Percentiles rank a stretch among this genome's conserved stretches.
Evolutionary conservation across 2,113 vertebrate species (phyloP).

Genomic region (Porphyrio hochstetteri): DNA sequence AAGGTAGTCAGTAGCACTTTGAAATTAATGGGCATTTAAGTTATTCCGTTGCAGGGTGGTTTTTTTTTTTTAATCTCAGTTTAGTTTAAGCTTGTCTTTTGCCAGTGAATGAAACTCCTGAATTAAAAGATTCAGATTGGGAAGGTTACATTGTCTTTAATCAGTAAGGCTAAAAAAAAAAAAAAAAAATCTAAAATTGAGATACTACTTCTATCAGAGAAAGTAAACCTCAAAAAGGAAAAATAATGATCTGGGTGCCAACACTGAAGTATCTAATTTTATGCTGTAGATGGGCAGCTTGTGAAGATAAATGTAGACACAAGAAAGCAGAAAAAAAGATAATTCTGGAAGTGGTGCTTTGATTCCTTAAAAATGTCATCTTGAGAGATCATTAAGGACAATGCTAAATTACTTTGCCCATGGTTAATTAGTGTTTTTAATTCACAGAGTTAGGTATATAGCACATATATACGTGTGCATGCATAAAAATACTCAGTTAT

Average conservation of each 20-base stretch:
- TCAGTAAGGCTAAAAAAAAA: neutral
- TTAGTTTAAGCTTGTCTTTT: neutral
- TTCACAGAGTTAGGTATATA: neutral
- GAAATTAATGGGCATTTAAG: neutral
- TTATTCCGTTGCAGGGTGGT: neutral
- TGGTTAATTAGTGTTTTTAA: neutral
- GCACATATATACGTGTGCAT: accelerated
- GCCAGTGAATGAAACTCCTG: neutral
- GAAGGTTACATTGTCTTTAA: neutral
- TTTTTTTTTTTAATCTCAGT: neutral
- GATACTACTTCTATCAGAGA: neutral
- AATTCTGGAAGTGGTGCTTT: neutral
- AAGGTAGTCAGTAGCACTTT: neutral
- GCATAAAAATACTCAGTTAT: neutral
- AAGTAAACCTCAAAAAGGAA: neutral
- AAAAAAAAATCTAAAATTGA: neutral
- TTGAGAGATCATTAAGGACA: neutral
- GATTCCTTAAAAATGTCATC: neutral
- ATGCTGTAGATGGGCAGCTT: neutral
- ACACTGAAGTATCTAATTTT: neutral
- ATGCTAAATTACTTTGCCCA: neutral
- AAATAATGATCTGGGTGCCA: neutral
- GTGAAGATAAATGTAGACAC: neutral
- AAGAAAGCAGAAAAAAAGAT: neutral
- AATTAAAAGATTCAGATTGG: neutral